phyloP scores from a whole-genome alignment of 2,113 vertebrate genomes.

The Anguilla japonica region DNA sequence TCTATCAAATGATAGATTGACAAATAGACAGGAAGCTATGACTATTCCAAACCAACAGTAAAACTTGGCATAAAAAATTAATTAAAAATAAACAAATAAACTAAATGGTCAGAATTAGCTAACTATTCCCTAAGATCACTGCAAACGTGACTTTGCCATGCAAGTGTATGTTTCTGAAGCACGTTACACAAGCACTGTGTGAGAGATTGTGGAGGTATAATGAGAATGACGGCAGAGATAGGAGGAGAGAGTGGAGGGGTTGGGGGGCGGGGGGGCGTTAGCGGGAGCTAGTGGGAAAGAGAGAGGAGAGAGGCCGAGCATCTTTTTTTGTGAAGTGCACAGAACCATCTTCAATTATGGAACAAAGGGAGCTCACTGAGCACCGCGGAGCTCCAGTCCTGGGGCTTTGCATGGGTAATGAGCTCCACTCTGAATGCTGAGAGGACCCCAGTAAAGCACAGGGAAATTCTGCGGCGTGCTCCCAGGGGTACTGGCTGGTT shows the following conservation, averaged over 20 bases:
- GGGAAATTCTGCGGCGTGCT: background rate
- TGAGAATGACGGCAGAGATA: slow-evolving; percentile 38
- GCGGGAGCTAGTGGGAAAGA: background rate
- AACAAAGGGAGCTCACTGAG: slow-evolving; percentile 89
- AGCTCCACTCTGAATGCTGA: slow-evolving; percentile 70
- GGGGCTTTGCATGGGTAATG: slow-evolving; percentile 78
- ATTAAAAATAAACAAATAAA: background rate
- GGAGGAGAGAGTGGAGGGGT: slow-evolving; percentile 19
- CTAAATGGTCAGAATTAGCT: background rate
- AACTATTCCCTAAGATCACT: slow-evolving; percentile 11
- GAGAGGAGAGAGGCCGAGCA: slow-evolving; percentile 50
- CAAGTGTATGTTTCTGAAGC: no score
- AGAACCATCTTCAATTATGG: slow-evolving; percentile 77
- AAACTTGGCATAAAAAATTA: background rate
- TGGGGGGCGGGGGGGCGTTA: background rate
- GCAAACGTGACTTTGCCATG: no score
- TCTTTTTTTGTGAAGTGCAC: slow-evolving; percentile 60
- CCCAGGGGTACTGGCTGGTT: background rate
- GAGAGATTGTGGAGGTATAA: slow-evolving; percentile 42
- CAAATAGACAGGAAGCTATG: background rate
- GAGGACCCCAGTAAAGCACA: slow-evolving; percentile 36
- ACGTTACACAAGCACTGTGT: slow-evolving; percentile 49
- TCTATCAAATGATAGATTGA: background rate
- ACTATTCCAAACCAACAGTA: slow-evolving; percentile 2
- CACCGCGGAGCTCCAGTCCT: slow-evolving; percentile 70